phyloP scores from a whole-genome alignment of 53 echinoderm and acorn worm genomes.

The Glandiceps talaboti region DNA sequence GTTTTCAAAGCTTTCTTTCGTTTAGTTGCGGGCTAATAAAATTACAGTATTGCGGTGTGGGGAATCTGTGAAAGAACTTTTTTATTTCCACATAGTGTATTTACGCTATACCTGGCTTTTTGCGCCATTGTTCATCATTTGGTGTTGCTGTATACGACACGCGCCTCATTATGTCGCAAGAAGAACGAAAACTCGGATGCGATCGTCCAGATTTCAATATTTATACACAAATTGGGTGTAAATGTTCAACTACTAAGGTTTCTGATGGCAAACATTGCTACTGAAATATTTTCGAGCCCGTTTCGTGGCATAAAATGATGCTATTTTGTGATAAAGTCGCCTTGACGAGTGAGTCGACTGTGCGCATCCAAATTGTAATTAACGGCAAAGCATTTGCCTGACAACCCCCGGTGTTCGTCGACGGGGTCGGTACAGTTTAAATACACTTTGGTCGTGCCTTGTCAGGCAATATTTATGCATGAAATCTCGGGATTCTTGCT shows the following conservation, averaged over 20 bases:
- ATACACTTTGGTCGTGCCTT: not conserved
- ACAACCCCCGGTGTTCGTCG: not conserved
- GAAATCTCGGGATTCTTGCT: not conserved
- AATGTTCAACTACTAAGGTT: not conserved
- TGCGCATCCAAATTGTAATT: not conserved
- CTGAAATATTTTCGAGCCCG: not conserved
- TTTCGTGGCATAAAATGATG: not conserved
- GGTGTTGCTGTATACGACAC: not conserved
- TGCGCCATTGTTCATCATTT: not conserved
- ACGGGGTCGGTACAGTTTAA: not conserved
- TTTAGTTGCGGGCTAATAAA: too few relatives aligned
- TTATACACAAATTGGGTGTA: not conserved
- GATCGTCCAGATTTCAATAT: not conserved
- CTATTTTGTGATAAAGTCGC: not conserved
- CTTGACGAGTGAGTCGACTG: not conserved
- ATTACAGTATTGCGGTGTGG: too few relatives aligned
- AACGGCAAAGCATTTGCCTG: not conserved
- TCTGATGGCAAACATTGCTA: not conserved
- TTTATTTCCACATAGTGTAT: too few relatives aligned
- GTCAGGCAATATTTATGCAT: not conserved
- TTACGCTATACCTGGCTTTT: too few relatives aligned
- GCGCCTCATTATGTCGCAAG: not conserved
- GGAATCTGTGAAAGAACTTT: too few relatives aligned
- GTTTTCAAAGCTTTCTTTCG: too few relatives aligned
- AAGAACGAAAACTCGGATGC: not conserved